A percentile compares a stretch with the other conserved stretches of the same genome.
These are phyloP conservation scores for Seriola dumerili DNA, from an alignment of 2,113 vertebrate genomes.

Conservation along the genomic window DNA sequence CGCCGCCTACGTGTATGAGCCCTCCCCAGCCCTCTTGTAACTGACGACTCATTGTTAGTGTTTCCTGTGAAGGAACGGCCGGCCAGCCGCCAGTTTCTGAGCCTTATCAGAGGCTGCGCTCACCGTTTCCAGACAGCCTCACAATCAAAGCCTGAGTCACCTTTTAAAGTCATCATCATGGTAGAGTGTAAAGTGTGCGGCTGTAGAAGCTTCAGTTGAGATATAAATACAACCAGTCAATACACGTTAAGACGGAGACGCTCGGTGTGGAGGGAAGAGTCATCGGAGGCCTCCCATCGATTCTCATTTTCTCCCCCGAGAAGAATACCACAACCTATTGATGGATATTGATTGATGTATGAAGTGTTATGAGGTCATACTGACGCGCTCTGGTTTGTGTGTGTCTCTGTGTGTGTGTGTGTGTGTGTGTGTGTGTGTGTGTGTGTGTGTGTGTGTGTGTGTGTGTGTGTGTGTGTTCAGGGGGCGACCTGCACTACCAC, in stretches of 20 bases:
- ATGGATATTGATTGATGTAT: slow-evolving; percentile 16
- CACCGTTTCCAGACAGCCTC: background rate
- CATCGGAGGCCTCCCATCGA: background rate
- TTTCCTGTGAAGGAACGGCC: background rate
- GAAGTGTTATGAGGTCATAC: slow-evolving; percentile 34
- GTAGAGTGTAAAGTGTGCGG: background rate
- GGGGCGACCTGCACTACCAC: slow-evolving; percentile 98
- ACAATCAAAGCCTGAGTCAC: slow-evolving; percentile 34
- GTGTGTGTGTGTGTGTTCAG: slow-evolving; percentile 77
- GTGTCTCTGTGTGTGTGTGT: slow-evolving; percentile 39
- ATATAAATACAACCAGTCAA: slow-evolving; percentile 28
- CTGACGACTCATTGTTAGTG: background rate
- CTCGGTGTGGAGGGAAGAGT: background rate
- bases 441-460: slow-evolving; percentile 26
- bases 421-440: slow-evolving; percentile 43
- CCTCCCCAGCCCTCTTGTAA: background rate
- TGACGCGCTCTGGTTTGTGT: slow-evolving; percentile 8
- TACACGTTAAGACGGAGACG: slow-evolving; percentile 1
- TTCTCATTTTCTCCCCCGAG: slow-evolving; percentile 7
- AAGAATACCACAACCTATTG: slow-evolving; percentile 20
- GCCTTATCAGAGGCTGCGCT: background rate
- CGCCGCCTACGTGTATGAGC: background rate
- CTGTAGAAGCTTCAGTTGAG: background rate
- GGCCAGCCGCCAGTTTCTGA: background rate
- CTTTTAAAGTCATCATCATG: slow-evolving; percentile 8